Conservation (phyloP, 2,888 invertebrate genomes). For the Myathropa florea region DNA sequence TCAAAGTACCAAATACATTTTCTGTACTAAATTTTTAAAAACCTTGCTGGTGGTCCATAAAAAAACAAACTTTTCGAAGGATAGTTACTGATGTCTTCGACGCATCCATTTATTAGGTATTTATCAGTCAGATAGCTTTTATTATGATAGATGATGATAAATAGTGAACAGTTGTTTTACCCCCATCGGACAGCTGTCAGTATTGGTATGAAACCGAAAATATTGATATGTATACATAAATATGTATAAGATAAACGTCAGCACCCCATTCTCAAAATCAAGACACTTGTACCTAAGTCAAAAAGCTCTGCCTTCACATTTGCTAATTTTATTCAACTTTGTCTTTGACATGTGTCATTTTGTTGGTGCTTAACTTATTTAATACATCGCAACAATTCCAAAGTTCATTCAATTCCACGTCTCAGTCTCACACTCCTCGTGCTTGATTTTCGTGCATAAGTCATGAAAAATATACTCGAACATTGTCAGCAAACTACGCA, state of each 20-base stretch:
- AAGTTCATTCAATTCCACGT: conserved; percentile 33
- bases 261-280: not conserved
- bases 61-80: too few relatives aligned
- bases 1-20: too few relatives aligned
- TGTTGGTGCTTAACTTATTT: not conserved
- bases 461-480: conserved; percentile 23
- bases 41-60: too few relatives aligned
- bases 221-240: too few relatives aligned
- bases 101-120: too few relatives aligned
- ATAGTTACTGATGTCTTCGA: too few relatives aligned
- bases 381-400: conserved; percentile 5
- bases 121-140: too few relatives aligned
- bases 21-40: too few relatives aligned
- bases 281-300: not conserved
- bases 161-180: not conserved
- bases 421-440: not conserved
- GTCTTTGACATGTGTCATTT: not conserved
- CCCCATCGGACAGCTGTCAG: not conserved
- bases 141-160: not conserved
- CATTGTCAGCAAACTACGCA: conserved; percentile 45
- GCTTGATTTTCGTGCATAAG: not conserved
- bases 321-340: not conserved
- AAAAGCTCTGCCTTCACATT: not conserved
- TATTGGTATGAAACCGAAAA: not conserved
- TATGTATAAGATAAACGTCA: not conserved